Conservation (phyloP, 2,888 invertebrate genomes). For the Clanis bilineata region DNA sequence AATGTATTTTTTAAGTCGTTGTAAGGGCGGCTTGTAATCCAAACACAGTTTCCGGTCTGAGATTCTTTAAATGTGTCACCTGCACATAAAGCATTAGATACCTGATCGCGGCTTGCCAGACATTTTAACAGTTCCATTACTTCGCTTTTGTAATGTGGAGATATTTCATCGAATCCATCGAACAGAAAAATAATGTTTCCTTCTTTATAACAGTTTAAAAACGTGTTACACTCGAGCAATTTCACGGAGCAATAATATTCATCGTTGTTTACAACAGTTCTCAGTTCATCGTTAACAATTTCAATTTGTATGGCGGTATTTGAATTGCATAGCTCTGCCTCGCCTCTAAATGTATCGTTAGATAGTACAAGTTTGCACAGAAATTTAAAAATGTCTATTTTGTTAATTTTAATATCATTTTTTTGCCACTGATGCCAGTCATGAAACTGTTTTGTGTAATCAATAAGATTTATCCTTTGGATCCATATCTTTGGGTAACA, state of each 20-base stretch:
- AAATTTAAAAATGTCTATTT: slow-evolving; percentile 1
- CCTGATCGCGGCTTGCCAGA: not conserved
- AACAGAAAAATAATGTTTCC: slow-evolving; percentile 26
- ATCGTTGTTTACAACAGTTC: not conserved
- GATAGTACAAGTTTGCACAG: slow-evolving; percentile 1
- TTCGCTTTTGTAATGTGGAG: slow-evolving; percentile 25
- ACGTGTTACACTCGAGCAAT: not conserved
- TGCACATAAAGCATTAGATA: not conserved
- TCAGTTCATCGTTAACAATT: not conserved
- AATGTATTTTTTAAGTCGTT: slow-evolving; percentile 20
- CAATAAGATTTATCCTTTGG: slow-evolving; percentile 22
- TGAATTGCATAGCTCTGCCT: not conserved
- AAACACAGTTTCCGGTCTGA: slow-evolving; percentile 3
- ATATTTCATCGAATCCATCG: slow-evolving; percentile 34
- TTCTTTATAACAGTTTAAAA: slow-evolving; percentile 18
- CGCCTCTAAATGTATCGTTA: not conserved
- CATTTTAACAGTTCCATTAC: slow-evolving; percentile 15
- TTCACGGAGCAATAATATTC: slow-evolving; percentile 21
- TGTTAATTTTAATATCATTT: not conserved
- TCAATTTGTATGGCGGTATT: not conserved
- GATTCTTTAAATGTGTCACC: not conserved
- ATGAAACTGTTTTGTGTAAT: slow-evolving; percentile 20
- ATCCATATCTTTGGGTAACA: slow-evolving; percentile 24
- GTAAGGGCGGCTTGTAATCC: slow-evolving; percentile 31
- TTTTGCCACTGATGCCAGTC: slow-evolving; percentile 22